Evolutionary conservation across 2,888 invertebrate genomes (phyloP).

Genomic region (Margaritifera margaritifera): DNA sequence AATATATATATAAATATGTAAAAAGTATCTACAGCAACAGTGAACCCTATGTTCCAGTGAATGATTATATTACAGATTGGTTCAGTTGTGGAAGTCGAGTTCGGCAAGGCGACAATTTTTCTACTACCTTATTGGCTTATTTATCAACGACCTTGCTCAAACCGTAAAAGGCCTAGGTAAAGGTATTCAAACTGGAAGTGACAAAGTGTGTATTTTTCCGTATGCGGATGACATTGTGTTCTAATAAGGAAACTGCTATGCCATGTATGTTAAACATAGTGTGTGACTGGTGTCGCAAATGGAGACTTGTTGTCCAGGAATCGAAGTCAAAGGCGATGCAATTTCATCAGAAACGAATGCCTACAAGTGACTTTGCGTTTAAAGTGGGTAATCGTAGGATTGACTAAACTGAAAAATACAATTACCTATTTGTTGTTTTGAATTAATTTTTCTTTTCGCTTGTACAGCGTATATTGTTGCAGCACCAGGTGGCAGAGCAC

Average conservation of each 20-base stretch:
- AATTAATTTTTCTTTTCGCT: background rate
- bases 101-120: background rate
- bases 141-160: conserved; percentile 7
- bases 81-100: too few relatives aligned
- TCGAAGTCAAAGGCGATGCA: conserved; percentile 13
- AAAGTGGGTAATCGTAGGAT: conserved; percentile 2
- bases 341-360: conserved; percentile 1
- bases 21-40: too few relatives aligned
- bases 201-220: background rate
- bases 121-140: conserved; percentile 7
- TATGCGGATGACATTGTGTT: conserved; percentile 9
- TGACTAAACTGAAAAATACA: conserved; percentile 2
- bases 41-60: too few relatives aligned
- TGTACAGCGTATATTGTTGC: conserved; percentile 1
- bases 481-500: background rate
- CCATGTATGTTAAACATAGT: conserved; percentile 3
- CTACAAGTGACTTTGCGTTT: background rate
- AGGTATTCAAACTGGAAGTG: background rate
- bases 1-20: too few relatives aligned
- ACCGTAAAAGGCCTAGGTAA: conserved; percentile 4
- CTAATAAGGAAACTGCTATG: background rate
- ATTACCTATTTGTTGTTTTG: conserved; percentile 9
- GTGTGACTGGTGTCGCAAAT: conserved; percentile 6
- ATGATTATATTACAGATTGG: too few relatives aligned
- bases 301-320: conserved; percentile 10